Evolutionary conservation across 2,888 invertebrate genomes (phyloP), one percentile per base, ranked within the genome.

Genomic region (Mesoligia furuncula): DNA sequence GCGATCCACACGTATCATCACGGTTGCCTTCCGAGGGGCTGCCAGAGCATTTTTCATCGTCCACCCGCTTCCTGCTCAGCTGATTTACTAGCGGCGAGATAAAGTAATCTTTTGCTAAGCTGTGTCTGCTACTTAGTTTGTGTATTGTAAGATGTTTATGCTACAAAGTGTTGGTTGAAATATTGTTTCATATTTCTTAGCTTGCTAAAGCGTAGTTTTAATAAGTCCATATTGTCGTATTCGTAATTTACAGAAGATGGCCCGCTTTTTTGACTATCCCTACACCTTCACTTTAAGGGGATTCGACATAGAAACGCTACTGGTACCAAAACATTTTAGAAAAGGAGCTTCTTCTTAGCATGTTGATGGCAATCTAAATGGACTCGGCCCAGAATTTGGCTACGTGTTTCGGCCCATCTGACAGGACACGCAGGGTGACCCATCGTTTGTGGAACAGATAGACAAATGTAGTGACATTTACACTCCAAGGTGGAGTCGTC

Each of bases 21-120:
- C 88, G 89, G 85, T 86, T 81, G 73, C 73, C 75, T 75, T 81
- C 87, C 85, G 85, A 87, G 84, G 86, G 83, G 85, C 86, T 83
- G 89, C 82, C 82, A 88, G 87, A 85, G 85, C 87, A 93, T 94
- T 94, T 94, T 94, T 94, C 94, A 93, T 91, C 90, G 85, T 83
- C 81, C 79, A 77, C 75, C 72, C 77, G 90, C 92, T 93, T 93
- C 94, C 93, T 92, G 90, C 74, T 85, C 66, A 64, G 59, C 70
- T 91, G 93, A 94, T 93, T 94, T 93, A 94, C 90, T 89, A 84
- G 85, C 84, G 73, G 73, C 70, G 54, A 90, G 92, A 93, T 94
- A 90, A 86, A 87, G 85, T 88, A 91, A 92, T 92, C 90, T 92
- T 90, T 90, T 87, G 81, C 86, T 81, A 88, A 85, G 76, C 80